Evolutionary conservation across 2,797 vertebrate genomes (phyloP).

Genomic region (Poeciliopsis gracilis): DNA sequence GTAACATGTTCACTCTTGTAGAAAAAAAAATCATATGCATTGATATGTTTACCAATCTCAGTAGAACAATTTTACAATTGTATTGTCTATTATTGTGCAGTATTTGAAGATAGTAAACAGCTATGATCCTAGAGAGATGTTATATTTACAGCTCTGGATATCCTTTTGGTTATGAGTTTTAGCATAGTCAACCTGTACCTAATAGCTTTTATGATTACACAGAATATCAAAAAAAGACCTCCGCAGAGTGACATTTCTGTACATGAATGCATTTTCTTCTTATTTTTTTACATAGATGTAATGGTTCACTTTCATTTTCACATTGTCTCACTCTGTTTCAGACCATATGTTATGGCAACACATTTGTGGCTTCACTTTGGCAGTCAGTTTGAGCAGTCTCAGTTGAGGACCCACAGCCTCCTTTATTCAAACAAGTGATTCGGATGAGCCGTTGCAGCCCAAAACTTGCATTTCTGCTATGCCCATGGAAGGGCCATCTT

Average conservation of each 20-base stretch:
- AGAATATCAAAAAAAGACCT: constrained; percentile 80
- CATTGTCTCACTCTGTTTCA: constrained; percentile 69
- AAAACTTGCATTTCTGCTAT: constrained; percentile 53
- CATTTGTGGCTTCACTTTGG: constrained; percentile 77
- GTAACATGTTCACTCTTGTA: constrained; percentile 66
- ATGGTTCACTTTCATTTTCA: constrained; percentile 72
- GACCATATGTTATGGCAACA: constrained; percentile 76
- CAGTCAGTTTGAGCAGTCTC: constrained; percentile 73
- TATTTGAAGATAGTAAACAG: constrained; percentile 78
- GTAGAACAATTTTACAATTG: constrained; percentile 76
- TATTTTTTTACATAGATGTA: constrained; percentile 76
- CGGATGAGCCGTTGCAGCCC: constrained; percentile 54
- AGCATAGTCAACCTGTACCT: constrained; percentile 78
- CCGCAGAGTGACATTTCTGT: constrained; percentile 80
- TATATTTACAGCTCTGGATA: constrained; percentile 79
- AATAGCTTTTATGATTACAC: constrained; percentile 76
- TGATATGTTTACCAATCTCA: constrained; percentile 70
- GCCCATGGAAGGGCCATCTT: constrained; percentile 59
- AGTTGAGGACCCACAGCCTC: constrained; percentile 54
- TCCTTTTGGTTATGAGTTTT: constrained; percentile 80
- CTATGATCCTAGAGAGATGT: constrained; percentile 78
- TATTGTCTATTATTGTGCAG: constrained; percentile 77
- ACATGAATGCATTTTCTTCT: constrained; percentile 74
- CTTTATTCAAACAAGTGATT: constrained; percentile 56
- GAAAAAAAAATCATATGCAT: constrained; percentile 72